Evolutionary conservation across 2,797 vertebrate species (phyloP), one percentile per base, ranked within the genome.

Genomic region (Alca torda): DNA sequence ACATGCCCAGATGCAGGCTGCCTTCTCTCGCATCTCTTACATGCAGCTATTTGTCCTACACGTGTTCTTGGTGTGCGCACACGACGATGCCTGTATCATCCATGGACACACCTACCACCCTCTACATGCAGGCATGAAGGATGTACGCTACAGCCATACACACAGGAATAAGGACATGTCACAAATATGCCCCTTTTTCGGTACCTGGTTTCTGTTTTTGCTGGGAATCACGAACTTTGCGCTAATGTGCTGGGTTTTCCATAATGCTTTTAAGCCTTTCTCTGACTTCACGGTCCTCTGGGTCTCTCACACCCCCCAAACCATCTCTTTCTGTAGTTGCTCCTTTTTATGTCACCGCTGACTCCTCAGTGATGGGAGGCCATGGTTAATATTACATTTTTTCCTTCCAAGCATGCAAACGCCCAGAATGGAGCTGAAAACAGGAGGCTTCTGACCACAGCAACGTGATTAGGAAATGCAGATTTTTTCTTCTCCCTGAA

Each of bases 121-220:
- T 46, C n/a, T 54, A 11, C 51, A 24, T 3, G 1, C 35, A 18
- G 37, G 19, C 35, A 53, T 1, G 3, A 30, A 14, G 33, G 3
- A 2, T 0, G 6, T 17, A 4, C 1, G 4, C 53, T 16, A 2
- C 2, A 69, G 84, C 72, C 61, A 8, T 4, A 4, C 35, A 6
- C 26, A 5, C 33, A 9, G 64, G 33, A 56, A 31, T 3, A 18
- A n/a, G 11, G 3, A 0, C 4, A 12, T 33, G 73, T 64, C 70
- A 48, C 21, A 69, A 16, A 45, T 3, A 10, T 0, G 2, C 4
- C 48, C 30, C 37, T 23, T 68, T 48, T 61, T 30, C 17, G 28
- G n/a, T 3, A 10, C 11, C 80, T 25, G 31, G 8, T 15, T 75
- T 73, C 53, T 63, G 53, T 2, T 65, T 79, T 70, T 41, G 16